These are phyloP conservation scores for Oenanthe melanoleuca DNA, from an alignment of 2,113 vertebrate species.

Conservation along the genomic window DNA sequence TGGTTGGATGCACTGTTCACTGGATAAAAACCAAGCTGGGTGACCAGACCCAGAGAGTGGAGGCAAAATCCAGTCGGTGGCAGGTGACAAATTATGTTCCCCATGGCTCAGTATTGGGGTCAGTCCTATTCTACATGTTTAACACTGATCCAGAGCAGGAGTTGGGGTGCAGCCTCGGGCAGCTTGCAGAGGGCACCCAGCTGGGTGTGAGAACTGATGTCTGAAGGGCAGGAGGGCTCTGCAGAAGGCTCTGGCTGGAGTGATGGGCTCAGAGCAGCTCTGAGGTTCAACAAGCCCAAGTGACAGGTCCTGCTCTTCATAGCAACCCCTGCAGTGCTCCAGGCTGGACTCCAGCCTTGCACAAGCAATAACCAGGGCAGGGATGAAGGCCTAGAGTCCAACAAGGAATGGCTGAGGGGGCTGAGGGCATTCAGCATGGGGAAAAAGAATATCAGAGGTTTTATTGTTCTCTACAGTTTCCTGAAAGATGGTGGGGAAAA, in stretches of 20 bases:
- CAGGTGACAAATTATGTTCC: accelerated
- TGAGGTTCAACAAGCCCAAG: background rate
- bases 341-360: background rate
- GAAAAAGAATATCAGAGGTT: background rate
- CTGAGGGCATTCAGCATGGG: background rate
- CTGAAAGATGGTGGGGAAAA: background rate
- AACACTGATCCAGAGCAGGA: background rate
- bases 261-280: background rate
- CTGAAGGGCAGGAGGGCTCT: background rate
- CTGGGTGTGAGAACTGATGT: background rate
- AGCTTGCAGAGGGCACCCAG: background rate
- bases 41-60: too few relatives aligned
- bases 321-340: background rate
- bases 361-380: too few relatives aligned
- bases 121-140: background rate
- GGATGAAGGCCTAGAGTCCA: too few relatives aligned
- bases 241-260: background rate
- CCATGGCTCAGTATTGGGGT: background rate
- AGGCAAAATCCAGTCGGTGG: too few relatives aligned
- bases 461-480: background rate
- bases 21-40: background rate
- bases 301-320: background rate
- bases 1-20: background rate
- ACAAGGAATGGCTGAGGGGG: accelerated
- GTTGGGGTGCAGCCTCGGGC: background rate